Conservation (phyloP, 1,140 invertebrate genomes). For the Lanistes nyassanus region DNA sequence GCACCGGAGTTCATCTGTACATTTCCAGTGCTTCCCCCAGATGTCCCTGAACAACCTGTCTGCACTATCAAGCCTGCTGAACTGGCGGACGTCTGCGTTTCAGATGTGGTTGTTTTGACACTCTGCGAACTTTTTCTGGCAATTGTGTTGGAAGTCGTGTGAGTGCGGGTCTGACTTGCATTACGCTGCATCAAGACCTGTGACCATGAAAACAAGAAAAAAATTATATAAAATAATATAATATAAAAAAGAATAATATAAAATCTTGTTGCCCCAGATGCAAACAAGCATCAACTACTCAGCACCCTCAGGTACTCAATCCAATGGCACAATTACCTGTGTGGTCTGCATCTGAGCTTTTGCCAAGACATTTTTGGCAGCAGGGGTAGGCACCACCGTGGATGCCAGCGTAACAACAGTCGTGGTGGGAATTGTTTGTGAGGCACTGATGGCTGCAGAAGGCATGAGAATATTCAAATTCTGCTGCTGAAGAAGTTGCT, state of each 20-base stretch:
- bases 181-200: slow-evolving; percentile 4
- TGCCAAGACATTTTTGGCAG: neutral
- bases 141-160: neutral
- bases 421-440: slow-evolving; percentile 2
- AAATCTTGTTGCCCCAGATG: neutral
- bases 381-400: neutral
- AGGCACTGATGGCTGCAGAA: slow-evolving; percentile 11
- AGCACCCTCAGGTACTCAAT: too few relatives aligned
- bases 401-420: slow-evolving; percentile 17
- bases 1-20: neutral
- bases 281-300: neutral
- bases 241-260: too few relatives aligned
- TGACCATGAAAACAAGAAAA: neutral
- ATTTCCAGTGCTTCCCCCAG: too few relatives aligned
- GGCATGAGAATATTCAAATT: slow-evolving; percentile 24
- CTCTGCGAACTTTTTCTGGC: slow-evolving; percentile 9
- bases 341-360: slow-evolving; percentile 1
- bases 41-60: neutral
- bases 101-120: neutral
- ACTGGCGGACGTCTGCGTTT: neutral
- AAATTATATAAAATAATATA: too few relatives aligned
- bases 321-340: neutral
- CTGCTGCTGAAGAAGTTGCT: slow-evolving; percentile 22
- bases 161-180: neutral
- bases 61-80: neutral